phyloP scores from a whole-genome alignment of 2,888 invertebrate species.

The Subacronicta megacephala region DNA sequence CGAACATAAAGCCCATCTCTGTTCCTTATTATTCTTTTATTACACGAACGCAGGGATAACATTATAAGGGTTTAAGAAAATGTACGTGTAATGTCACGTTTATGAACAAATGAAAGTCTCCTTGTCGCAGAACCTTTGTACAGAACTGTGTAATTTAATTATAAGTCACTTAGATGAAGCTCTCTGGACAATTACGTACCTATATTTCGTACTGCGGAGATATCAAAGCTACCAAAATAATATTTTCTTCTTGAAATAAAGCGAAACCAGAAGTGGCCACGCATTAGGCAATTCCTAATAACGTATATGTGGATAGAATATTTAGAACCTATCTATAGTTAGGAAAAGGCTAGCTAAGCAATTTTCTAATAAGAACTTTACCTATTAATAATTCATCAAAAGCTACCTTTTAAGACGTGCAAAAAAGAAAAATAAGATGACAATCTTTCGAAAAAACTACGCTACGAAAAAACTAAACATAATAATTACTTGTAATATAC shows the following conservation, averaged over 20 bases:
- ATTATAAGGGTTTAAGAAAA: constrained; percentile 60
- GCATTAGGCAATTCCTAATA: too few species aligned
- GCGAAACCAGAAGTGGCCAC: too few species aligned
- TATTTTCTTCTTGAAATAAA: neutral
- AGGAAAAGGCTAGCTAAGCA: too few species aligned
- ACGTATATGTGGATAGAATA: too few species aligned
- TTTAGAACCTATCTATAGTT: too few species aligned
- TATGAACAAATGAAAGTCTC: constrained; percentile 47
- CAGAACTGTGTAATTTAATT: constrained; percentile 55
- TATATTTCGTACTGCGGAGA: constrained; percentile 1
- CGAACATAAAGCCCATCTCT: constrained; percentile 51
- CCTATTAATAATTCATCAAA: too few species aligned
- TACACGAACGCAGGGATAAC: constrained; percentile 58
- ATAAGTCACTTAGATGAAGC: constrained; percentile 50
- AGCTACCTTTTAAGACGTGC: too few species aligned
- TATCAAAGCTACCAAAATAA: neutral
- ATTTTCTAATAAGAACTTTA: too few species aligned
- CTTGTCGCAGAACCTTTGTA: constrained; percentile 37
- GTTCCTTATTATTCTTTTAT: constrained; percentile 69
- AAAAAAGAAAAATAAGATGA: too few species aligned
- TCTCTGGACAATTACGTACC: constrained; percentile 34
- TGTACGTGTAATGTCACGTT: constrained; percentile 52
- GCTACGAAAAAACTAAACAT: too few species aligned
- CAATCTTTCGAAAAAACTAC: too few species aligned
- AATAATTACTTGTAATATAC: constrained; percentile 1